Evolutionary conservation across 2,888 invertebrate species (phyloP), one percentile per base, ranked within the genome.

Genomic region (Sinelater perroti): DNA sequence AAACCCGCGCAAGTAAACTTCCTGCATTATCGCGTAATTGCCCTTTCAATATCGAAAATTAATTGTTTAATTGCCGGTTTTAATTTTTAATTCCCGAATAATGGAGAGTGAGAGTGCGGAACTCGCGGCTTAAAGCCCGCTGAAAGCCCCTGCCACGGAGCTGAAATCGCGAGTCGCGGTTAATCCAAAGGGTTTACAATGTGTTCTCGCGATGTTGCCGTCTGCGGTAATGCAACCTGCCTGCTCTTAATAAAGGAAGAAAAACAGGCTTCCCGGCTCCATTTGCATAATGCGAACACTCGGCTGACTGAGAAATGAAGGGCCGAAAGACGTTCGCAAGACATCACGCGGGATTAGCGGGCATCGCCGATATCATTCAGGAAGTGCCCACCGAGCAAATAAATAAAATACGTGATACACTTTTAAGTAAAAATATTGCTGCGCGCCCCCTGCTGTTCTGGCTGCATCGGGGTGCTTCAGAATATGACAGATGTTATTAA

Each of bases 321-420:
- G 35, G 13, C 36, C 21, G 35, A 46, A 40, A 52, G 26, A 44
- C 44, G 36, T 35, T 28, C 36, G 13, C 14, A 28, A 54, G 46
- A 54, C 46, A 54, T 45, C 45, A 54, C 46, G 21, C 28, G 35
- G 20, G 38, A 36, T 54, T 38, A 44, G 36, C 21, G 8, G 26
- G 54, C 35, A 46, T 46, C 36, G 54, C 31, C 54, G 46, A 54
- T 54, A 54, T 54, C 54, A 38, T 54, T 54, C 36, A 38, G 18
- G 54, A 54, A 54, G 40, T 14, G 46, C 26, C 46, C 30, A 13
- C 13, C 36, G 38, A 54, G 38, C 54, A 54, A 54, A 46, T 54
- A 54, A 54, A 54, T 54, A 54, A 54, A 54, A 46, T 54, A 54
- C 54, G 54, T 54, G 54, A 46, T 46, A 38, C 38, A 46, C 38